Evolutionary conservation across 1,140 invertebrate species (phyloP).

Genomic region (Thalassaphorura encarpata): DNA sequence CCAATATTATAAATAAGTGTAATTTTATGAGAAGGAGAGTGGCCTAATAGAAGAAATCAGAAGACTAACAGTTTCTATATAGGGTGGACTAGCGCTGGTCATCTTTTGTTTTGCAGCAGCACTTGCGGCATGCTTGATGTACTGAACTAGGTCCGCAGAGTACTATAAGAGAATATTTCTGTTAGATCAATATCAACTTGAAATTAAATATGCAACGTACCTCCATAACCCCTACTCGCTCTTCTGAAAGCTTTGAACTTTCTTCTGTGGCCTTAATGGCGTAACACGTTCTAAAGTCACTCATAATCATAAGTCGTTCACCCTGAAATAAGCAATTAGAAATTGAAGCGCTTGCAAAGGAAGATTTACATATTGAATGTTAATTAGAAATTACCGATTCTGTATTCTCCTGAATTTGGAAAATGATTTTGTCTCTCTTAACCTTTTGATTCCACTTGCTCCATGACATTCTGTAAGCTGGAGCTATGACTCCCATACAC

Average conservation of each 20-base stretch:
- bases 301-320: too few relatives aligned
- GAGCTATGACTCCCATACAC: conserved; percentile 64
- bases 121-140: neutral
- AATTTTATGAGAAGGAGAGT: neutral
- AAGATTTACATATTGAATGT: too few relatives aligned
- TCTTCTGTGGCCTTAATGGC: too few relatives aligned
- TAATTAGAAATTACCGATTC: too few relatives aligned
- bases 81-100: neutral
- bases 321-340: too few relatives aligned
- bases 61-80: neutral
- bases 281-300: too few relatives aligned
- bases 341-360: too few relatives aligned
- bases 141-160: neutral
- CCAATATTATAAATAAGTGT: neutral
- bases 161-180: too few relatives aligned
- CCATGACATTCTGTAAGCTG: conserved; percentile 72
- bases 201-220: too few relatives aligned
- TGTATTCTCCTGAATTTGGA: conserved; percentile 54
- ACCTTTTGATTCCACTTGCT: conserved; percentile 70
- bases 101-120: neutral
- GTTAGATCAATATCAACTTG: too few relatives aligned
- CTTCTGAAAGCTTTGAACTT: too few relatives aligned
- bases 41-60: neutral
- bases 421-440: conserved; percentile 54
- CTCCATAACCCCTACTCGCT: too few relatives aligned